Percentiles rank a stretch among this genome's conserved stretches.
Evolutionary conservation across 2,113 vertebrate genomes (phyloP).

Genomic region (Balaeniceps rex): DNA sequence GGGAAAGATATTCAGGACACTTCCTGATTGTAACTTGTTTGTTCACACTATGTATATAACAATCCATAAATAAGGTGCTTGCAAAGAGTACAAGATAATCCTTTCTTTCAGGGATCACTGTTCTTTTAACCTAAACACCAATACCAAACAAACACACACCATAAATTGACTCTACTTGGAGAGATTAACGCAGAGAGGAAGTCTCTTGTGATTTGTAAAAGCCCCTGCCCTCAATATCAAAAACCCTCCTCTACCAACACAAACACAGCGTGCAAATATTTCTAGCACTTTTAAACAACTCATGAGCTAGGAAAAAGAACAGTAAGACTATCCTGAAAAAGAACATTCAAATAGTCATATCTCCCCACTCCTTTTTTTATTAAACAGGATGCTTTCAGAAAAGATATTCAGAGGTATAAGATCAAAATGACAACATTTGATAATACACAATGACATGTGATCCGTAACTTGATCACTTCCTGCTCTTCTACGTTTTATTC

Average conservation of each 20-base stretch:
- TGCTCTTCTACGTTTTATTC: not conserved
- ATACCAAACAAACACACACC: not conserved
- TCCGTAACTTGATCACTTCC: not conserved
- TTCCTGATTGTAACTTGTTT: not conserved
- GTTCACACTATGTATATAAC: not conserved
- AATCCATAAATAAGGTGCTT: not conserved
- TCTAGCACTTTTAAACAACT: not conserved
- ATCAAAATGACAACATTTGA: not conserved
- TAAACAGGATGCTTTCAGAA: not conserved
- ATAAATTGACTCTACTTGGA: not conserved
- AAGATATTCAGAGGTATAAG: not conserved
- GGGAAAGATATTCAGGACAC: not conserved
- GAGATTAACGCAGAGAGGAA: not conserved
- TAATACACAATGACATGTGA: not conserved
- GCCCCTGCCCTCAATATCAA: not conserved
- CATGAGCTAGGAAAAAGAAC: not conserved
- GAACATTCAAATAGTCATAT: not conserved
- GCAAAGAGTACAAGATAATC: not conserved
- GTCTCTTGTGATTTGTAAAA: not conserved
- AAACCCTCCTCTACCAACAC: not conserved
- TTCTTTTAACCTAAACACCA: not conserved
- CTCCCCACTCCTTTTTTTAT: not conserved
- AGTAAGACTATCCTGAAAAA: not conserved
- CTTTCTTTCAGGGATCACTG: not conserved
- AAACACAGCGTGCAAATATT: not conserved